These are phyloP conservation scores for Apeira syringaria DNA, from an alignment of 2,888 invertebrate species.

Conservation along the genomic window DNA sequence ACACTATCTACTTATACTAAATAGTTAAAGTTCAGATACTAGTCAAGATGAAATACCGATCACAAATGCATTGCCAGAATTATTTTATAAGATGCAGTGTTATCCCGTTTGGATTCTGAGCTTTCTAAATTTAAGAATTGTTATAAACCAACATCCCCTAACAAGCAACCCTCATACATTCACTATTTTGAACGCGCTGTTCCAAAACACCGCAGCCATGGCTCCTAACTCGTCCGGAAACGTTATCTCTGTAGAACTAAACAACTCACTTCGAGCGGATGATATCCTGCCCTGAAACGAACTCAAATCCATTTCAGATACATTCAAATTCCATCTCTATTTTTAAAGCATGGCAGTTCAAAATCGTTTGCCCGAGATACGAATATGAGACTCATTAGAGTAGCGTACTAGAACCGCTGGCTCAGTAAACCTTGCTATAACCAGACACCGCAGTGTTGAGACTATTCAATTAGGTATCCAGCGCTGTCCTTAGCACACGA, in stretches of 20 bases:
- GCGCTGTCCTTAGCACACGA: constrained; percentile 23
- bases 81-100: too few relatives aligned
- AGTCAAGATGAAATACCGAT: too few relatives aligned
- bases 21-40: too few relatives aligned
- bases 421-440: constrained; percentile 63
- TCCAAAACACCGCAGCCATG: constrained; percentile 50
- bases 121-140: too few relatives aligned
- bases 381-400: constrained; percentile 28
- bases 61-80: too few relatives aligned
- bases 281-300: constrained; percentile 32
- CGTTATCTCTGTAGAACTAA: constrained; percentile 72
- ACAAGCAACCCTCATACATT: too few relatives aligned
- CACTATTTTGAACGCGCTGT: constrained; percentile 44
- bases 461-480: constrained; percentile 61
- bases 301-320: constrained; percentile 23
- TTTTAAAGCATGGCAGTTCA: constrained; percentile 24
- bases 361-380: constrained; percentile 26
- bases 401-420: constrained; percentile 44
- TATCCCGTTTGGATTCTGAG: too few relatives aligned
- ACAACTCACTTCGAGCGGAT: constrained; percentile 67
- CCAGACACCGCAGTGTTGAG: constrained; percentile 69
- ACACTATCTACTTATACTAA: too few relatives aligned
- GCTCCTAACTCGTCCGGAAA: constrained; percentile 61
- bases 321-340: constrained; percentile 36
- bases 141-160: too few relatives aligned